Base-by-base conservation (phyloP, 1,140 invertebrate genomes). In the Drosophila ogumai region DNA sequence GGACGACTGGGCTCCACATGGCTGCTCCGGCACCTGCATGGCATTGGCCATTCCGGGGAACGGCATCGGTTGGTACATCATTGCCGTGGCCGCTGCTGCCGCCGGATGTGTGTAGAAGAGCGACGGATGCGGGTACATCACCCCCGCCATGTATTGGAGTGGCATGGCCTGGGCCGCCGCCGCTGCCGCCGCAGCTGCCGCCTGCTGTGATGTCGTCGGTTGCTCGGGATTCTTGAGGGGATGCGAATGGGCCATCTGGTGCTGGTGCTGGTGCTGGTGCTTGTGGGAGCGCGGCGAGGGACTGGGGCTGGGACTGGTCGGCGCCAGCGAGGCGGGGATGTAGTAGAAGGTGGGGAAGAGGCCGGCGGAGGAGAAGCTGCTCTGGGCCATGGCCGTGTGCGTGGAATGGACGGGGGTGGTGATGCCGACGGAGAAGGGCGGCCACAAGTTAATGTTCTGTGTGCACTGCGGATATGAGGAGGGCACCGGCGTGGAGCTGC, bases 401-500 rank as follows among this genome's bases (percentile, higher is more conserved):
- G 93, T 88, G 64, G 80, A 92, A 81, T 81, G 92, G 34, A 72
- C 81, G 50, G 91, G 64, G 2, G 94, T 91, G 9, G 94, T 93
- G 6, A 94, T 81, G 10, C 93, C 93, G 15, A 95, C 93, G 3
- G 94, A 94, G 81, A 95, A 94, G 3, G 95, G 94, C 3, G 95
- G 94, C 94, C 95, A 95, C 6, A 95, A 71, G 77, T 94, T 95
- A 3, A 94, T 91, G 40, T 74, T 91, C 34, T 81, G 86, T 0
- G 90, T 75, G 43, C 74, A 91, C 17, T 63, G 36, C 3, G 34
- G 44, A 6, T 67, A 69, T 17, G 47, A 43, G 12, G 63, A 54
- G 22, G 47, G 66, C 3, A 49, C 63, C 0, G 66, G 63, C 7
- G 47, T 69, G 5, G 66, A 46, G 10, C 47, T 69, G 10, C 63